A percentile compares a stretch with the other conserved stretches of the same genome.
Conservation (phyloP, 2,797 vertebrate genomes). For the Chaenodraco wilsoni region DNA sequence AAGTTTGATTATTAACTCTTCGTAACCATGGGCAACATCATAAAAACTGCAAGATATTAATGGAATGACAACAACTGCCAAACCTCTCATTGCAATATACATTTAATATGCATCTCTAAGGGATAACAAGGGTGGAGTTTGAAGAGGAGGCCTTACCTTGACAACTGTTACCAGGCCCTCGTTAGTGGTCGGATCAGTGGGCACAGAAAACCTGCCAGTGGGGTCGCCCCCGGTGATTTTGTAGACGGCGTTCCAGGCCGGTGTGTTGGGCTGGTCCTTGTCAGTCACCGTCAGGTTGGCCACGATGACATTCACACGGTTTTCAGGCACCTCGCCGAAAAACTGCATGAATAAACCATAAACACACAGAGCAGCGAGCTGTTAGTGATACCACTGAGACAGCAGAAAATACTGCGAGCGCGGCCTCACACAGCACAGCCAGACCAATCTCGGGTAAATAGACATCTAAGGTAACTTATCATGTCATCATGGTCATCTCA, state of each 20-base stretch:
- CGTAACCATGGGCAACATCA: background rate
- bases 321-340: constrained; percentile 94
- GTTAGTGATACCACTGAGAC: constrained; percentile 74
- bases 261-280: constrained; percentile 95
- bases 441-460: constrained; percentile 71
- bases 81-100: background rate
- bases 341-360: constrained; percentile 88
- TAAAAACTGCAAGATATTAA: background rate
- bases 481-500: constrained; percentile 73
- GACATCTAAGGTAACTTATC: constrained; percentile 78
- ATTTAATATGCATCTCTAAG: constrained; percentile 11
- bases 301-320: constrained; percentile 92
- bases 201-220: constrained; percentile 90
- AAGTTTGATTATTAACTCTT: constrained; percentile 9
- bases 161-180: constrained; percentile 96
- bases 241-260: constrained; percentile 92
- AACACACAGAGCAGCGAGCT: constrained; percentile 48
- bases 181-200: constrained; percentile 93
- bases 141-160: constrained; percentile 84
- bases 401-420: constrained; percentile 58
- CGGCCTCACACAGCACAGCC: constrained; percentile 54
- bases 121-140: constrained; percentile 25
- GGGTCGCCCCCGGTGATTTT: constrained; percentile 93
- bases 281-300: constrained; percentile 95
- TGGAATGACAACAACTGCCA: background rate